These are phyloP conservation scores for Planococcus citri DNA, from an alignment of 1,140 invertebrate species.

Conservation along the genomic window DNA sequence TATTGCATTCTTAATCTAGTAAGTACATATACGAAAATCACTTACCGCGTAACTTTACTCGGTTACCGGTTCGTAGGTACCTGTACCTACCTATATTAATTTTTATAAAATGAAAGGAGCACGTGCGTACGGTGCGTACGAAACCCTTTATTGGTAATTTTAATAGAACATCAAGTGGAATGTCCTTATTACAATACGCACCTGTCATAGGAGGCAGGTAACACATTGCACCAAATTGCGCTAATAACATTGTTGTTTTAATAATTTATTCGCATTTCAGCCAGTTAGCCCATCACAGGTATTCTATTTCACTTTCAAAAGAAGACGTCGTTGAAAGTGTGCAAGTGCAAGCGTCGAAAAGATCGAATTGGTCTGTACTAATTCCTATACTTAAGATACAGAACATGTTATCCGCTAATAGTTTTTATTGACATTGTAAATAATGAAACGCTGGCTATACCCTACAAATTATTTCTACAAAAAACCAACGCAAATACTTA, in stretches of 20 bases:
- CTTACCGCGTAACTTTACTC: no score
- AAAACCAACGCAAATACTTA: not conserved
- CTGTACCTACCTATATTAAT: no score
- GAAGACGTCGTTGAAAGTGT: not conserved
- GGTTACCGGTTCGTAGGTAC: no score
- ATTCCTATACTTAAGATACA: no score
- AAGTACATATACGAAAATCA: no score
- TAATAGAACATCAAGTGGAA: not conserved
- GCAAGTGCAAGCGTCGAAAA: not conserved
- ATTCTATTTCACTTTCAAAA: not conserved
- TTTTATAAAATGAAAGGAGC: not conserved
- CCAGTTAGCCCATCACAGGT: no score
- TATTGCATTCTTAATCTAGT: no score
- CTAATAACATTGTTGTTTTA: not conserved
- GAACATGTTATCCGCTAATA: not conserved
- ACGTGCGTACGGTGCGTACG: not conserved
- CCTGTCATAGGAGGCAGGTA: not conserved
- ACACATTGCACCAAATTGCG: conserved; percentile 1
- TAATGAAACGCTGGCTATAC: not conserved
- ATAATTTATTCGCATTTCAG: not conserved
- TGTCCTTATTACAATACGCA: conserved; percentile 2
- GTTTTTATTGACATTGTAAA: not conserved
- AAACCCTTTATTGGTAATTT: not conserved
- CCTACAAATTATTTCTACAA: not conserved
- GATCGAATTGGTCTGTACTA: not conserved